phyloP scores from a whole-genome alignment of 1,140 invertebrate genomes.

The Spodoptera frugiperda region DNA sequence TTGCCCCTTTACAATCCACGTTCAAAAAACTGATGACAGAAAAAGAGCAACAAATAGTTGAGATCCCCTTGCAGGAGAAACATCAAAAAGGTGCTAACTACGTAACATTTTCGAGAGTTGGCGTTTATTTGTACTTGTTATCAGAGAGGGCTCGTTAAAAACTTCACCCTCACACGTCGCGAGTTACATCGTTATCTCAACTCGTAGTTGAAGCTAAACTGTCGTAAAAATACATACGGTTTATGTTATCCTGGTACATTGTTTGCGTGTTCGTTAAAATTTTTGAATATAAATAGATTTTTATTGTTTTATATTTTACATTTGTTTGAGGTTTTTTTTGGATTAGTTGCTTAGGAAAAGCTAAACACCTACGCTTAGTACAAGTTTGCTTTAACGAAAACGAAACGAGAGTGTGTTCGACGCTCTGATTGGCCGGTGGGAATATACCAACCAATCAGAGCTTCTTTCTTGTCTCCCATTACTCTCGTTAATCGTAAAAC shows the following conservation, averaged over 20 bases:
- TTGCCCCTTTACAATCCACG: too few relatives aligned
- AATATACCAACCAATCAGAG: too few relatives aligned
- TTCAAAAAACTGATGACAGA: not conserved
- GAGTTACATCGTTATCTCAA: slow-evolving; percentile 24
- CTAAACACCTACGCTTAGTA: too few relatives aligned
- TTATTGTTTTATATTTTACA: too few relatives aligned
- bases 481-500: too few relatives aligned
- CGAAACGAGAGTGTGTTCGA: too few relatives aligned
- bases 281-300: not conserved
- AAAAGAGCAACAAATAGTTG: not conserved
- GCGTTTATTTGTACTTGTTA: slow-evolving; percentile 28
- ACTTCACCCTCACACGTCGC: slow-evolving; percentile 3
- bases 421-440: too few relatives aligned
- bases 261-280: not conserved
- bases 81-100: slow-evolving; percentile 22
- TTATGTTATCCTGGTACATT: slow-evolving; percentile 12
- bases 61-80: not conserved
- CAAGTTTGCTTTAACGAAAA: too few relatives aligned
- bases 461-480: too few relatives aligned
- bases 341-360: too few relatives aligned
- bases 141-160: slow-evolving; percentile 39
- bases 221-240: slow-evolving; percentile 11
- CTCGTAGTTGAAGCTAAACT: slow-evolving; percentile 5
- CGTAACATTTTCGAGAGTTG: slow-evolving; percentile 32
- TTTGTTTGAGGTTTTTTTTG: too few relatives aligned